Percentiles rank a stretch among this genome's conserved stretches.
phyloP scores from a whole-genome alignment of 64 coral and sea anemone genomes.

The Acropora yongei region DNA sequence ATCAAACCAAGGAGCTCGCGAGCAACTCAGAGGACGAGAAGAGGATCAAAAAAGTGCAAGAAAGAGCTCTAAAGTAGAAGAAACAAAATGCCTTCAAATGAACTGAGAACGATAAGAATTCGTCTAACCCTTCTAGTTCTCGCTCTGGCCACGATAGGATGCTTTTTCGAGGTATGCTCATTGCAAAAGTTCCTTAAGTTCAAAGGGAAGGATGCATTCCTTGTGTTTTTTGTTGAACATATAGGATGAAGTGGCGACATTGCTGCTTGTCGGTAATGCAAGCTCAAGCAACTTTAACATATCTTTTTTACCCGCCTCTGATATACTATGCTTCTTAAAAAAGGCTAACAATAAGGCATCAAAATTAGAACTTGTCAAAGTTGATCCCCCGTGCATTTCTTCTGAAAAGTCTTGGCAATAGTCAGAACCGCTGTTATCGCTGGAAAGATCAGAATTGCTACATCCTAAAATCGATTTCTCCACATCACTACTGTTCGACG shows the following conservation, averaged over 20 bases:
- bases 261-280: not conserved
- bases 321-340: slow-evolving; percentile 5
- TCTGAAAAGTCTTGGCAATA: not conserved
- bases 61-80: too few species aligned
- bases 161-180: too few species aligned
- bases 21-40: too few species aligned
- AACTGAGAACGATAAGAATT: too few species aligned
- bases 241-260: slow-evolving; percentile 17
- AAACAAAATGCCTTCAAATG: too few species aligned
- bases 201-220: not conserved
- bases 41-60: too few species aligned
- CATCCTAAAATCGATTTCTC: too few species aligned
- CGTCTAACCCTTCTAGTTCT: too few species aligned
- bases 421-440: not conserved
- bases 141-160: too few species aligned
- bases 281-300: slow-evolving; percentile 23
- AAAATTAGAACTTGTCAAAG: not conserved
- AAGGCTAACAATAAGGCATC: slow-evolving; percentile 4
- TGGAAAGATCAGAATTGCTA: too few species aligned
- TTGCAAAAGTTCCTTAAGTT: not conserved
- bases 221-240: slow-evolving; percentile 36
- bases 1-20: too few species aligned
- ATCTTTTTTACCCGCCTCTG: slow-evolving; percentile 30
- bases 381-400: not conserved
- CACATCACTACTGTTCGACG: too few species aligned